phyloP scores from a whole-genome alignment of 30 jellyfish, hydroid and myxozoan species.

The Pseudorhiza aurosa region DNA sequence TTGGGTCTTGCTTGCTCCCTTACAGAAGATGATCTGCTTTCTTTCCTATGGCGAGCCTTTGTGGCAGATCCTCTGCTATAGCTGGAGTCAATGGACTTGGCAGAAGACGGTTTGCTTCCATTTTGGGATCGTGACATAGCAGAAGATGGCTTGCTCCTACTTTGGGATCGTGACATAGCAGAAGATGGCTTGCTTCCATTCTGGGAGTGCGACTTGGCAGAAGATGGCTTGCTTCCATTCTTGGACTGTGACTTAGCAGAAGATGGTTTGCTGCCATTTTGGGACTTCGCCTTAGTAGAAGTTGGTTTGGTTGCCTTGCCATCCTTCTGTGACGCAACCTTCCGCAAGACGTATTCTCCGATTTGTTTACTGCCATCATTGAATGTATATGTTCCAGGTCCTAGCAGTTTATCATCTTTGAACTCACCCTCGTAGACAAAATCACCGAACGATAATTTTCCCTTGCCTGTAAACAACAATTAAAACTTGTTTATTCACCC shows the following conservation, averaged over 20 bases:
- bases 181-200: not conserved
- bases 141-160: not conserved
- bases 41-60: not conserved
- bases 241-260: not conserved
- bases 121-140: not conserved
- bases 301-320: not conserved
- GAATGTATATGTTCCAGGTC: slow-evolving; percentile 72
- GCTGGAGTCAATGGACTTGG: not conserved
- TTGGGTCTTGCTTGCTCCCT: too few relatives aligned
- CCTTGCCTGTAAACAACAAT: slow-evolving; percentile 60
- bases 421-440: slow-evolving; percentile 56
- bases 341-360: slow-evolving; percentile 69
- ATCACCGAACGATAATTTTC: slow-evolving; percentile 51
- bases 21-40: not conserved
- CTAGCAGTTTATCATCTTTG: slow-evolving; percentile 63
- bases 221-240: not conserved
- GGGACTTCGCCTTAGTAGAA: not conserved
- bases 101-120: not conserved
- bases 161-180: not conserved
- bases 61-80: not conserved
- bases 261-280: not conserved
- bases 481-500: not conserved
- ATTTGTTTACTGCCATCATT: slow-evolving; percentile 62
- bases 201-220: not conserved
- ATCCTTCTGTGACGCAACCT: not conserved